Evolutionary conservation across 2,113 vertebrate genomes (phyloP), one percentile per base, ranked within the genome.

Genomic region (Hystrix cristata): DNA sequence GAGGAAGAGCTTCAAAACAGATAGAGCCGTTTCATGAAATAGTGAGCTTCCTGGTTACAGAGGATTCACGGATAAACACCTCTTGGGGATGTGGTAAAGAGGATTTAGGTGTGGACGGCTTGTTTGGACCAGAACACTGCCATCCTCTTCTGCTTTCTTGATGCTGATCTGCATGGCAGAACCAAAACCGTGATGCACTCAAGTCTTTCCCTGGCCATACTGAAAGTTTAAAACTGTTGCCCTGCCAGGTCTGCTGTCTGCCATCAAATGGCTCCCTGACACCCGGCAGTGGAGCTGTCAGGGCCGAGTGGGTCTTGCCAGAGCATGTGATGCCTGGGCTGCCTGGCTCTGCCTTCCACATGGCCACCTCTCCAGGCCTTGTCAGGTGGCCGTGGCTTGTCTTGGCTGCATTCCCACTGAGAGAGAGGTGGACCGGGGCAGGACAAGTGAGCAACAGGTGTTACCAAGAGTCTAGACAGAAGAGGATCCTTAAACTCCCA

Each of bases 401-500:
- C 29, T 86, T 95, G 80, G 78, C 85, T 87, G 59, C 1, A 2
- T 34, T 12, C 23, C 81, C 96, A 89, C 95, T 13, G 34, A 93
- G 80, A 65, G 81, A 80, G 87, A 78, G 67, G 43, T 43, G 43
- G 65, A 43, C 57, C 53, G 48, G 79, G 89, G 16, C 55, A 93
- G 64, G 76, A 95, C 57, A 18, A 94, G 19, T 0, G 1, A 87
- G 80, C 0, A 16, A 88, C 55, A 88, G 87, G 85, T 97, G 88
- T 94, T 48, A 65, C 85, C 38, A 83, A 90, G 90, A 90, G 62
- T 87, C 96, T 95, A 93, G n/a, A 83, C 67, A 43, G 84, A 98
- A 97, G 98, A 93, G 80, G 46, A 89, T 95, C 76, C 80, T 97
- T 80, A 31, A 90, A 38, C 65, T n/a, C 59, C 78, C 55, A 86